A percentile compares a stretch with the other conserved stretches of the same genome.
Conservation (phyloP, 2,113 vertebrate genomes). For the Nerophis lumbriciformis region DNA sequence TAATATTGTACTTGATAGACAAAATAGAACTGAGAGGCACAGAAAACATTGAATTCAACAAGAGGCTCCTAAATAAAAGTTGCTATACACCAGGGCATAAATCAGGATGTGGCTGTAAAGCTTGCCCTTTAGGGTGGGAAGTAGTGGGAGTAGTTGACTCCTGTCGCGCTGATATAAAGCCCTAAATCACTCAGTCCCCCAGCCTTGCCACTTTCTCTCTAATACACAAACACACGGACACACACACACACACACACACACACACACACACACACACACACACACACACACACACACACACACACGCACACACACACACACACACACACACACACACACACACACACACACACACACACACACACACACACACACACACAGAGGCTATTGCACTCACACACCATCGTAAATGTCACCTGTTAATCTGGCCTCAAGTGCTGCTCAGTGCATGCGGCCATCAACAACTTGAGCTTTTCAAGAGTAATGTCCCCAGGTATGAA, state of each 20-base stretch:
- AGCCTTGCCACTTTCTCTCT: slow-evolving; percentile 51
- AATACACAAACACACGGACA: slow-evolving; percentile 20
- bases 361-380: slow-evolving; percentile 28
- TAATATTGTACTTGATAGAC: background rate
- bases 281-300: slow-evolving; percentile 37
- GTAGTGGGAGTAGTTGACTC: slow-evolving; percentile 72
- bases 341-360: background rate
- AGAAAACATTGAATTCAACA: slow-evolving; percentile 49
- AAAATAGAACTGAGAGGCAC: slow-evolving; percentile 11
- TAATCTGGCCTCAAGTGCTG: slow-evolving; percentile 71
- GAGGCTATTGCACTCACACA: background rate
- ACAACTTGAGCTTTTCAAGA: slow-evolving; percentile 24
- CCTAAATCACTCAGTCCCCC: slow-evolving; percentile 67
- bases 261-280: slow-evolving; percentile 20
- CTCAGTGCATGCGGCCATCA: slow-evolving; percentile 58
- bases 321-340: slow-evolving; percentile 28
- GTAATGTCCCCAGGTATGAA: slow-evolving; percentile 23
- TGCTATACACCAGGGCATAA: slow-evolving; percentile 60
- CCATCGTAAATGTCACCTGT: slow-evolving; percentile 73
- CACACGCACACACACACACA: slow-evolving; percentile 39
- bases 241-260: slow-evolving; percentile 27
- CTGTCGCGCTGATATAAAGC: slow-evolving; percentile 68
- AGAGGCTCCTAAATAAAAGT: slow-evolving; percentile 71
- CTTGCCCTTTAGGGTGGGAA: slow-evolving; percentile 70
- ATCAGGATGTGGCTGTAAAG: slow-evolving; percentile 70